Evolutionary conservation across 2,113 vertebrate species (phyloP).

Genomic region (Urocitellus parryii): DNA sequence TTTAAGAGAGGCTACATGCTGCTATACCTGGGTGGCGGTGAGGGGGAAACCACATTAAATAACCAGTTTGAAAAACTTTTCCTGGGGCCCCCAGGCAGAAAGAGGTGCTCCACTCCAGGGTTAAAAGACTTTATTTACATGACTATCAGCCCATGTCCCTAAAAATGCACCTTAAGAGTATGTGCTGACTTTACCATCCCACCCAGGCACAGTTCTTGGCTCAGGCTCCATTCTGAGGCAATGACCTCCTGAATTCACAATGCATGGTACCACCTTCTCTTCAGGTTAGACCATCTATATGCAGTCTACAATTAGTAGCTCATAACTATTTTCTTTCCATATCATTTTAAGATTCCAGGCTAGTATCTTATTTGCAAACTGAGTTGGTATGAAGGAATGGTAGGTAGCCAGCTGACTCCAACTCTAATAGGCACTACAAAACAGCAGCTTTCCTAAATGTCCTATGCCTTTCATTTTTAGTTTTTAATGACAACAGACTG

Average conservation of each 20-base stretch:
- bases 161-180: background rate
- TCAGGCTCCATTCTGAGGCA: background rate
- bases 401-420: background rate
- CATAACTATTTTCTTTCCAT: background rate
- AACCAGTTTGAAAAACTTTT: background rate
- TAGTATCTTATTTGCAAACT: background rate
- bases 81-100: background rate
- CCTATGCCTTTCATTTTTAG: background rate
- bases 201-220: background rate
- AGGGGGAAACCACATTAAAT: background rate
- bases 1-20: constrained; percentile 12
- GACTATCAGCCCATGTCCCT: background rate
- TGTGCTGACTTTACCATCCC: background rate
- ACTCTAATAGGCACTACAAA: background rate
- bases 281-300: background rate
- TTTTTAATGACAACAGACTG: background rate
- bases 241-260: background rate
- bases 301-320: background rate
- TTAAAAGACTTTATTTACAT: background rate
- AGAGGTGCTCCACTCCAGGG: too few relatives aligned
- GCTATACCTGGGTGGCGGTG: background rate
- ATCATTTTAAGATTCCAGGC: constrained; percentile 43
- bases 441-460: background rate
- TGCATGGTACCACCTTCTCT: accelerated
- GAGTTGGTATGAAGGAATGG: background rate